Base-by-base conservation (phyloP, 1,140 invertebrate species). In the Oppia nitens region DNA sequence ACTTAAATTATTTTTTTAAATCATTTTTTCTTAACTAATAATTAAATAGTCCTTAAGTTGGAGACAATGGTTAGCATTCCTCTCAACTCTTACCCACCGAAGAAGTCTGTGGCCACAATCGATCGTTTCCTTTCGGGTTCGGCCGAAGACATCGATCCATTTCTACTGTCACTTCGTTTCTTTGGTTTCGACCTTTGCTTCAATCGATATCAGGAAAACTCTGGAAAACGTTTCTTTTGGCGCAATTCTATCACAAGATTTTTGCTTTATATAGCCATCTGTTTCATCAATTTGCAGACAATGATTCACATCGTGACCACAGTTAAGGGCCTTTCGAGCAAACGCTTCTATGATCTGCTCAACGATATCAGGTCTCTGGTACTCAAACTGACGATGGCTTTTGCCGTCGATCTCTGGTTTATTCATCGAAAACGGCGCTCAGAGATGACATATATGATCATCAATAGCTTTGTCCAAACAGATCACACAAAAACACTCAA, bases 331-430 rank as follows among this genome's bases (percentile, higher is more conserved):
- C 12, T 17, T 6, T 6, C 24, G 4, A 45, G 32, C 9, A 45
- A 56, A 49, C 28, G 32, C 9, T 56, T 40, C 47, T 56, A 53
- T 17, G 32, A 17, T 27, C 47, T 29, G 26, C 28, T 56, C n/a
- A 29, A 56, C 23, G 55, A 45, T 29, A 9, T 56, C 9, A 27
- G 55, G 11, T 32, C 55, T 9, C 47, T 56, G 11, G 47, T 56
- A 23, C 55, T 56, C 55, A 56, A 56, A 25, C 47, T 56, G 14
- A 56, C 55, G 23, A 56, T 56, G 55, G 32, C 55, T 17, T 56
- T 56, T 56, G 55, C 55, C 6, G 55, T 56, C n/a, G 29, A 56
- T 49, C 55, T 56, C 14, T 56, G 55, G 55, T 56, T 47, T 25
- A 17, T 56, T 17, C 51, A 32, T 52, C 51, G 29, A 32, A 27